Evolutionary conservation across 1,140 invertebrate genomes (phyloP), one percentile per base, ranked within the genome.

Genomic region (Caenorhabditis remanei): DNA sequence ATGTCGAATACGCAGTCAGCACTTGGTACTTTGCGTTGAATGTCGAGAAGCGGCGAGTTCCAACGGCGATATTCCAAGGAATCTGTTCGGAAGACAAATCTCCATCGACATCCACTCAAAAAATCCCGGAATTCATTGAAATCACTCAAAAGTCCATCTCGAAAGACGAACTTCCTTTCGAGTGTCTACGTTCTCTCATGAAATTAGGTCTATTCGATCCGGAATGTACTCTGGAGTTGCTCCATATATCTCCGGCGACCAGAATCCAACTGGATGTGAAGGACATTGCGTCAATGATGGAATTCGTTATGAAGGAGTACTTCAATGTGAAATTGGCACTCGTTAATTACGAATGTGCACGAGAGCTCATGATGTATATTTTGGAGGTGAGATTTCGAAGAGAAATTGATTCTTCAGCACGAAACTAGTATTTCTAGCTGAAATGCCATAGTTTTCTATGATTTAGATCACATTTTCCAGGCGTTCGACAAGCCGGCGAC

Each of bases 341-440:
- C 8, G n/a, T 8, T n/a, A 8, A 24, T 0, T 24, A 9, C 8
- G 19, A 61, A 4, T 9, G n/a, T 61, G 21, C n/a, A 4, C 19
- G 56, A 5, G n/a, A n/a, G n/a, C 8, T 61, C n/a, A 9, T n/a
- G 4, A 24, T 24, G 56, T 9, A 71, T 40, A 43, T 71, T 19
- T 19, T 71, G 40, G 65, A 71, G 65, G 65, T 71, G 46, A 46
- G n/a, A n/a, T n/a, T n/a, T n/a, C n/a, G n/a, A n/a, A n/a, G n/a
- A n/a, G n/a, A n/a, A n/a, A n/a, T n/a, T n/a, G n/a, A n/a, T n/a
- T n/a, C n/a, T n/a, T n/a, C n/a, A n/a, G n/a, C n/a, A n/a, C n/a
- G n/a, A n/a, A n/a, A n/a, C n/a, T n/a, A n/a, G n/a, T n/a, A n/a
- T n/a, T n/a, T n/a, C n/a, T n/a, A n/a, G n/a, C n/a, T n/a, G n/a